Conservation (phyloP, 2,888 invertebrate genomes). For the Asteroscopus sphinx region DNA sequence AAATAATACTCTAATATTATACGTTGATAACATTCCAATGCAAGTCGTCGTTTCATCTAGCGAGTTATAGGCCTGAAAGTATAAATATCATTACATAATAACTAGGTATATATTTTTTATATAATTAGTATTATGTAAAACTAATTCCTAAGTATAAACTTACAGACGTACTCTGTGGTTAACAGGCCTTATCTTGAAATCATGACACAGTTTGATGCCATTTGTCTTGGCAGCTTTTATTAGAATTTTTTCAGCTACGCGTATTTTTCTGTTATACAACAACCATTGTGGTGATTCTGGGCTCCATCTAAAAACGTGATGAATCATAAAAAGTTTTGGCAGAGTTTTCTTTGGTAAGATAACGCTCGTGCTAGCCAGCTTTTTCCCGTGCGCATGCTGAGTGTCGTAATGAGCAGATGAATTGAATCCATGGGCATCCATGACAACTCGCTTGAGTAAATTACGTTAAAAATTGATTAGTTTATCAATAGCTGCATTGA, state of each 20-base stretch:
- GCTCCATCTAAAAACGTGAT: constrained; percentile 70
- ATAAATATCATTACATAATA: background rate
- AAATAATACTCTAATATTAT: constrained; percentile 73
- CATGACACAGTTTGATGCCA: constrained; percentile 71
- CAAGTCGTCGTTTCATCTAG: constrained; percentile 79
- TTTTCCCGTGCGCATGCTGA: too few species aligned
- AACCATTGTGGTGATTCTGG: constrained; percentile 87
- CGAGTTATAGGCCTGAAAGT: constrained; percentile 79
- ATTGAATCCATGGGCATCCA: too few species aligned
- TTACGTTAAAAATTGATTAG: too few species aligned
- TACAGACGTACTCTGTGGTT: constrained; percentile 83
- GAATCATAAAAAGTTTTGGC: constrained; percentile 10
- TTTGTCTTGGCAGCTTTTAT: constrained; percentile 75
- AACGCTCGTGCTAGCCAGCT: too few species aligned
- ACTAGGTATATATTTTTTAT: background rate
- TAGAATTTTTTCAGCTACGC: constrained; percentile 74
- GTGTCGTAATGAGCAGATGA: too few species aligned
- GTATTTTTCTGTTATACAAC: constrained; percentile 76
- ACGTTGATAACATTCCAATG: constrained; percentile 70
- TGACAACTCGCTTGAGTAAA: too few species aligned
- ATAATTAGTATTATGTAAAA: background rate
- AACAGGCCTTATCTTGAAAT: constrained; percentile 84
- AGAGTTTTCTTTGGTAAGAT: too few species aligned
- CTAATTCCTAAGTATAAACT: constrained; percentile 52
- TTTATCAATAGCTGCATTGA: too few species aligned